Conservation (phyloP, 53 echinoderm and acorn worm species). For the Luidia sarsii region DNA sequence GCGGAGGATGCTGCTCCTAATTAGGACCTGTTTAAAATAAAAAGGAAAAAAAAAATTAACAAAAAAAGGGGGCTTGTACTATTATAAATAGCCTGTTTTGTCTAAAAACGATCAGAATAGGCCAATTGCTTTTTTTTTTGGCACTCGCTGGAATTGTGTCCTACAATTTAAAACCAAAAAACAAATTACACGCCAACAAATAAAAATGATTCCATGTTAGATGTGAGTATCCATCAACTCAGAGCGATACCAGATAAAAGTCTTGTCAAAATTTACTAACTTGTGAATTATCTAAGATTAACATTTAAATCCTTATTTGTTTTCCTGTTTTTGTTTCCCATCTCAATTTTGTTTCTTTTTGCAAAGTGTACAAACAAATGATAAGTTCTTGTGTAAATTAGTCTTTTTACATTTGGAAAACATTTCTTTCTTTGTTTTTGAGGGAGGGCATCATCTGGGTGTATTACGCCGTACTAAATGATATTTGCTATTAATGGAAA, state of each 20-base stretch:
- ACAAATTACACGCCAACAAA: not conserved
- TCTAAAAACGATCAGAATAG: constrained; percentile 23
- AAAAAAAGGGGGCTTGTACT: constrained; percentile 54
- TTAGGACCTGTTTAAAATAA: not conserved
- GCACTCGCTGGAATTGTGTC: constrained; percentile 49
- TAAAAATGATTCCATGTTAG: constrained; percentile 9
- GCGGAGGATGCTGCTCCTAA: constrained; percentile 94
- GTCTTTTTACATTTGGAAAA: constrained; percentile 21
- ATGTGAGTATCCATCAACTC: not conserved
- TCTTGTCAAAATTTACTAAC: not conserved
- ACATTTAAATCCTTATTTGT: not conserved
- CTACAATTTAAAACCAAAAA: not conserved
- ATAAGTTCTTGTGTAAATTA: constrained; percentile 9
- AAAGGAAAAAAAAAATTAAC: not conserved
- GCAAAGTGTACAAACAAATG: constrained; percentile 26
- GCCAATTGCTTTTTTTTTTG: constrained; percentile 43
- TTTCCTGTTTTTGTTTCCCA: too few species aligned
- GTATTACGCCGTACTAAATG: constrained; percentile 9
- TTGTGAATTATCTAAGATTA: not conserved
- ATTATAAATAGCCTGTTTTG: constrained; percentile 61
- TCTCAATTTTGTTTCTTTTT: not conserved
- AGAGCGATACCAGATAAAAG: not conserved
- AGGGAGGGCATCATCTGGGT: constrained; percentile 7
- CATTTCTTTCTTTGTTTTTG: not conserved
- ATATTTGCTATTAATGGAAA: too few species aligned